Conservation (phyloP, 2,797 vertebrate species). For the Diglossa cyanea region DNA sequence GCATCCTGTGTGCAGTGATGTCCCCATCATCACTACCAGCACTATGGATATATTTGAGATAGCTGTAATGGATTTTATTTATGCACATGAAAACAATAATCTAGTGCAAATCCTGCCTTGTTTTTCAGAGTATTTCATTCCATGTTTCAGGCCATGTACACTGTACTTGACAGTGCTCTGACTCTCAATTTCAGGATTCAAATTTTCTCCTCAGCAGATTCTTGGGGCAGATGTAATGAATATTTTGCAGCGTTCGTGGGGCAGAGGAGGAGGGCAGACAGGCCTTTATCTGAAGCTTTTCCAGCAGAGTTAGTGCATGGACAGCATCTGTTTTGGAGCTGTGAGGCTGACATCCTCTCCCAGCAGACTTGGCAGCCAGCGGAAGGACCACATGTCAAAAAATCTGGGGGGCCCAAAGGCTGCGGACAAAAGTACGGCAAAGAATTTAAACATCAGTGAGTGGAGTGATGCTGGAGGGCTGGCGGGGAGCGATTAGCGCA, state of each 20-base stretch:
- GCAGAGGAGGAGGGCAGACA: neutral
- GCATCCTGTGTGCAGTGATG: neutral
- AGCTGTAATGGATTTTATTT: neutral
- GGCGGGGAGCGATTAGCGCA: slow-evolving; percentile 19
- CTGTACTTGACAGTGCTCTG: neutral
- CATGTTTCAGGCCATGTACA: neutral
- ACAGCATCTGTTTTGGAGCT: slow-evolving; percentile 31
- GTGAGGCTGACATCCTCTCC: neutral
- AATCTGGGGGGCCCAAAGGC: neutral
- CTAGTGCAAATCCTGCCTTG: neutral
- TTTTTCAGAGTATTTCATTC: neutral
- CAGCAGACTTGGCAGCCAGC: slow-evolving; percentile 21
- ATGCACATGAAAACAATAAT: neutral
- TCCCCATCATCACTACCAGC: neutral
- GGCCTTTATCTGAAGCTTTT: neutral
- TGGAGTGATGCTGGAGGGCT: slow-evolving; percentile 3
- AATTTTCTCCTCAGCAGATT: neutral
- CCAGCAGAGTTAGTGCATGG: neutral
- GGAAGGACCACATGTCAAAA: slow-evolving; percentile 24
- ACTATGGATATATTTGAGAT: neutral
- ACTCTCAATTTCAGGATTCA: neutral
- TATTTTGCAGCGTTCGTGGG: neutral
- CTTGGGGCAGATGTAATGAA: neutral
- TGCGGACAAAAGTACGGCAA: slow-evolving; percentile 29
- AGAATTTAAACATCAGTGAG: slow-evolving; percentile 10